Evolutionary conservation across 2,113 vertebrate species (phyloP).

Genomic region (Thalassarche chlororhynchos): DNA sequence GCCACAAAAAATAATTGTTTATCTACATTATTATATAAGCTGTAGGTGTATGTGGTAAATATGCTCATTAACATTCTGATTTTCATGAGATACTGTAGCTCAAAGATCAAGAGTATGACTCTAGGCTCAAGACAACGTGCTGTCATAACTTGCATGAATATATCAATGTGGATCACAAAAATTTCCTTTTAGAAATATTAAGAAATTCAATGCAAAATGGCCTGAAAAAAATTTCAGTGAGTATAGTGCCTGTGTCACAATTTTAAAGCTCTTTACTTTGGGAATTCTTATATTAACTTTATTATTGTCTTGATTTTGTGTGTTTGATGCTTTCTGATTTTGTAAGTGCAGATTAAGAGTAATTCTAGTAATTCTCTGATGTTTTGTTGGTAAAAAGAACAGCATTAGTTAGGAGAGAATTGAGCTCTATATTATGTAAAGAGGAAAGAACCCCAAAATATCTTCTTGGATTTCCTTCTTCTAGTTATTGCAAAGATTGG

Average conservation of each 20-base stretch:
- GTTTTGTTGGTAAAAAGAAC: neutral
- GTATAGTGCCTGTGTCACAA: neutral
- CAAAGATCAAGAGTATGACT: neutral
- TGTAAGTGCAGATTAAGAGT: neutral
- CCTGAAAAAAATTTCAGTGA: neutral
- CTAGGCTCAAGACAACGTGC: neutral
- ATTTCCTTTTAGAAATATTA: neutral
- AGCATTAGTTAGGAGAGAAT: accelerated
- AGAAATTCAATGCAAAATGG: neutral
- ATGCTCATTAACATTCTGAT: neutral
- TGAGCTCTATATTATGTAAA: neutral
- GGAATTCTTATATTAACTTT: neutral
- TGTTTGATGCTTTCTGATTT: neutral
- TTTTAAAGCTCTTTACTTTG: neutral
- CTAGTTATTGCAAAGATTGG: neutral
- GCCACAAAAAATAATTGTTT: constrained; percentile 3
- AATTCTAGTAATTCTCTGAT: neutral
- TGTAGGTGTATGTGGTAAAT: neutral
- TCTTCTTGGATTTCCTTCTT: neutral
- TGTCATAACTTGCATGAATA: neutral
- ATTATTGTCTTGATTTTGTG: neutral
- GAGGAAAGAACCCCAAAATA: neutral
- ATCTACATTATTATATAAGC: neutral
- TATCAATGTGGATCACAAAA: neutral
- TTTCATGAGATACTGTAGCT: neutral